phyloP scores from a whole-genome alignment of 2,113 vertebrate genomes.

The Seriola quinqueradiata region DNA sequence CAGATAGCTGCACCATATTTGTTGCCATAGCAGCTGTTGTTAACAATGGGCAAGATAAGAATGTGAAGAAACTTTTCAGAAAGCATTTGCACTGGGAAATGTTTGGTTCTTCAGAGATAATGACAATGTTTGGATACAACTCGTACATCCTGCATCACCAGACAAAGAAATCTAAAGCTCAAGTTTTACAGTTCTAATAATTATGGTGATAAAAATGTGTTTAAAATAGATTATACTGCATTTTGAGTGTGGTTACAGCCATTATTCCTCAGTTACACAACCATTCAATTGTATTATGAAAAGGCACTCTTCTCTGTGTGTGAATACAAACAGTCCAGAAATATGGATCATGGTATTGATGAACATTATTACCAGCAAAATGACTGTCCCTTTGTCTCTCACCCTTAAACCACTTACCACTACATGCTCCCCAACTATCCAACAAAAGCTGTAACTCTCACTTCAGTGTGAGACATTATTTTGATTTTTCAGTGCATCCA shows the following conservation, averaged over 20 bases:
- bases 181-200: neutral
- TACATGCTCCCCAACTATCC: neutral
- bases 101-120: neutral
- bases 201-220: neutral
- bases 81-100: neutral
- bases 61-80: neutral
- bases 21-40: slow-evolving; percentile 2
- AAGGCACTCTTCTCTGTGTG: too few species aligned
- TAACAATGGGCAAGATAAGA: neutral
- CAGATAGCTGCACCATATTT: neutral
- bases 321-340: neutral
- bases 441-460: neutral
- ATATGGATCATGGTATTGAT: neutral
- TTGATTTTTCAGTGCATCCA: neutral
- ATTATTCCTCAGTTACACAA: neutral
- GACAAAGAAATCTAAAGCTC: neutral
- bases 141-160: too few species aligned
- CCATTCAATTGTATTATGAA: neutral
- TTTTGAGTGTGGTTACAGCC: neutral
- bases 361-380: neutral
- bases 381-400: neutral
- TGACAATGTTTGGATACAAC: neutral
- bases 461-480: slow-evolving; percentile 3
- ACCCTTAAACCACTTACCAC: neutral
- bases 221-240: neutral